Evolutionary conservation across 1,140 invertebrate genomes (phyloP).

Genomic region (Augochlora pura): DNA sequence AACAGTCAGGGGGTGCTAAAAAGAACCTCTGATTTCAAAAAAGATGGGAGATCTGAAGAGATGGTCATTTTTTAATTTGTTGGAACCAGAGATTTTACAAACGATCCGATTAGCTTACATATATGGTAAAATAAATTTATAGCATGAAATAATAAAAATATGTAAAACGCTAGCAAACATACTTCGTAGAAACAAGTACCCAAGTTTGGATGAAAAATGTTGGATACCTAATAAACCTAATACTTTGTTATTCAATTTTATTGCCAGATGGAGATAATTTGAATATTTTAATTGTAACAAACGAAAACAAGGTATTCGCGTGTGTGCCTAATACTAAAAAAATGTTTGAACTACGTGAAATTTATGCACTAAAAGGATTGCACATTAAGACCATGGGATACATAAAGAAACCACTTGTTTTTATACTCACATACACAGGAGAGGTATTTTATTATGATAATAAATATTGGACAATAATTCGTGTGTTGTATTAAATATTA

Average conservation of each 20-base stretch:
- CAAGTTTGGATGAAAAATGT: no score
- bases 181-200: no score
- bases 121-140: slow-evolving; percentile 22
- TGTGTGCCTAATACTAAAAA: slow-evolving; percentile 83
- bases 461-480: neutral
- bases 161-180: neutral
- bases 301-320: slow-evolving; percentile 83
- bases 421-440: slow-evolving; percentile 83
- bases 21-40: no score
- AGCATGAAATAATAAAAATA: slow-evolving; percentile 78
- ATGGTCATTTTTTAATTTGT: slow-evolving; percentile 84
- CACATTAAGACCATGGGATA: slow-evolving; percentile 83
- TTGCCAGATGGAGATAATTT: slow-evolving; percentile 81
- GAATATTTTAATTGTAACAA: slow-evolving; percentile 85
- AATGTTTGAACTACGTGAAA: slow-evolving; percentile 83
- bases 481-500: neutral
- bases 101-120: neutral
- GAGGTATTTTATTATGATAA: slow-evolving; percentile 71
- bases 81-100: slow-evolving; percentile 80
- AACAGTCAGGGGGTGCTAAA: no score
- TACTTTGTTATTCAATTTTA: neutral
- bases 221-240: no score
- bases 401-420: slow-evolving; percentile 85
- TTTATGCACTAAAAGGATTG: slow-evolving; percentile 82
- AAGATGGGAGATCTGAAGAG: slow-evolving; percentile 78